Evolutionary conservation across 2,888 invertebrate genomes (phyloP).

Genomic region (Drosophila atripex): DNA sequence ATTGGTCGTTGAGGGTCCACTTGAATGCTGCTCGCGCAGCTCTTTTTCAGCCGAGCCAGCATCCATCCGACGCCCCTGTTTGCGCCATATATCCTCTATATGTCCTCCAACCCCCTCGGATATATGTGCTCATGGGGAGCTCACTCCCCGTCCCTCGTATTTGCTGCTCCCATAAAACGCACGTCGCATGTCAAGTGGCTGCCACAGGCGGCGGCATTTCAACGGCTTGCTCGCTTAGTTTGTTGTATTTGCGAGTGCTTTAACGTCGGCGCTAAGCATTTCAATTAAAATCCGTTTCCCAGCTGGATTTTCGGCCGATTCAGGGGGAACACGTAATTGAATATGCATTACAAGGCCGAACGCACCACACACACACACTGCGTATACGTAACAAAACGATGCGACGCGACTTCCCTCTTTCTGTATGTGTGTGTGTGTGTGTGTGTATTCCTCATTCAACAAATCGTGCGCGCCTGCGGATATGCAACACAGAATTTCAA

Average conservation of each 20-base stretch:
- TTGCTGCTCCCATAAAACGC: slow-evolving; percentile 43
- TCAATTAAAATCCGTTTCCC: slow-evolving; percentile 57
- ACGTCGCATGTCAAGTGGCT: slow-evolving; percentile 51
- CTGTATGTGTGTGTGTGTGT: not conserved
- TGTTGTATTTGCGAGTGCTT: slow-evolving; percentile 48
- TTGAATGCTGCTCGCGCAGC: slow-evolving; percentile 46
- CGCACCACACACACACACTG: slow-evolving; percentile 56
- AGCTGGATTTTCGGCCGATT: slow-evolving; percentile 19
- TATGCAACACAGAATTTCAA: slow-evolving; percentile 79
- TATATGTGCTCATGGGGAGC: slow-evolving; percentile 1
- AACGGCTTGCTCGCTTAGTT: slow-evolving; percentile 35
- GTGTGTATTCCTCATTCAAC: slow-evolving; percentile 62
- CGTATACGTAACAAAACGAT: slow-evolving; percentile 40
- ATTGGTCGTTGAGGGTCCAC: slow-evolving; percentile 42
- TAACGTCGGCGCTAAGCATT: slow-evolving; percentile 39
- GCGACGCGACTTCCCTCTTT: slow-evolving; percentile 10
- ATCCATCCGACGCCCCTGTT: not conserved
- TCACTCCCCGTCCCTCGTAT: not conserved
- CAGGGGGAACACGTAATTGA: slow-evolving; percentile 55
- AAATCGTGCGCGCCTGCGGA: slow-evolving; percentile 78
- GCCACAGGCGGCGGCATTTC: slow-evolving; percentile 30
- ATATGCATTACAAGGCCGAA: slow-evolving; percentile 68
- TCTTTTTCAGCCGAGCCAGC: slow-evolving; percentile 30
- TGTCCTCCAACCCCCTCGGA: not conserved
- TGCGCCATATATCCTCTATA: slow-evolving; percentile 3